These are phyloP conservation scores for Lochmaea capreae DNA, from an alignment of 2,888 invertebrate genomes.

Conservation along the genomic window DNA sequence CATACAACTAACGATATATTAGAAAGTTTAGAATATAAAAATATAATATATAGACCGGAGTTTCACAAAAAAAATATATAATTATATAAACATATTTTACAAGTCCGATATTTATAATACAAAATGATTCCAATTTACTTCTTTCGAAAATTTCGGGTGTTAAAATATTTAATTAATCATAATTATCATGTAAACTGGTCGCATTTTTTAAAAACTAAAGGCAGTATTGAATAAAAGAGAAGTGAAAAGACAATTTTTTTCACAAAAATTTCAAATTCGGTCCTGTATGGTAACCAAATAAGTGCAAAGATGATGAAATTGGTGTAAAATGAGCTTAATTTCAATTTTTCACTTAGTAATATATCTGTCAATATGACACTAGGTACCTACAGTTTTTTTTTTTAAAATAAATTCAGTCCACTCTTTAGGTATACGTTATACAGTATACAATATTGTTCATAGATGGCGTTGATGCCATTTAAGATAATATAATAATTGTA, in stretches of 20 bases:
- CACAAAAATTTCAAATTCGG: too few species aligned
- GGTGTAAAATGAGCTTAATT: not conserved
- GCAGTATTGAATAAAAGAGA: not conserved
- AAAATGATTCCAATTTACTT: not conserved
- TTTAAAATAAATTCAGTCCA: slow-evolving; percentile 2
- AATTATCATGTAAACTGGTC: too few species aligned
- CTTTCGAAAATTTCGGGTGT: not conserved
- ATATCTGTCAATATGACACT: slow-evolving; percentile 19
- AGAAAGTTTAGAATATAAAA: slow-evolving; percentile 23
- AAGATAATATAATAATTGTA: too few species aligned
- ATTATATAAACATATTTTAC: not conserved
- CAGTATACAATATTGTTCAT: not conserved
- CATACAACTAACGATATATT: slow-evolving; percentile 22
- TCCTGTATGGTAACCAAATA: too few species aligned
- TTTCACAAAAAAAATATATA: not conserved
- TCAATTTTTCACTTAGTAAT: not conserved
- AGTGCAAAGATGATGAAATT: not conserved
- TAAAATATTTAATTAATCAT: too few species aligned
- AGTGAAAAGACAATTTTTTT: too few species aligned
- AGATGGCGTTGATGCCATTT: not conserved
- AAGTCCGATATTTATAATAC: not conserved
- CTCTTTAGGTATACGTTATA: not conserved
- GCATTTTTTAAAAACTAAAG: not conserved
- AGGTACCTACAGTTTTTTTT: slow-evolving; percentile 13
- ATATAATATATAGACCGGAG: slow-evolving; percentile 10